These are phyloP conservation scores for Girardinus metallicus DNA, from an alignment of 2,797 vertebrate genomes.

Conservation along the genomic window DNA sequence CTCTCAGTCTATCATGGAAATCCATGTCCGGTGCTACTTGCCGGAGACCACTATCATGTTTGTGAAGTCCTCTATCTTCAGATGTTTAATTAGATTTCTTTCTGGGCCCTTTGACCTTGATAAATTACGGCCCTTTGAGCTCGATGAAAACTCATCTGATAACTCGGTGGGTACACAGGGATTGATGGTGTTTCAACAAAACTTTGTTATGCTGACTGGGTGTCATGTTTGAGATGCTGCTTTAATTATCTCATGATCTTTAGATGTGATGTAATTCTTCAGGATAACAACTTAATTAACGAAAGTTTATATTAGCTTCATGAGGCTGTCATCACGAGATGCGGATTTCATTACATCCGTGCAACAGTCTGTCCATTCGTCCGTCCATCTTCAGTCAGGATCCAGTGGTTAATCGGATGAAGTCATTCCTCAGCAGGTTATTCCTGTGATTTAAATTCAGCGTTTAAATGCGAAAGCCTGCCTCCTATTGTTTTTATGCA, in stretches of 20 bases:
- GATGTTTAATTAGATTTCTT: slow-evolving; percentile 44
- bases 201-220: slow-evolving; percentile 19
- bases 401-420: not conserved
- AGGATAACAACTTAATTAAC: slow-evolving; percentile 34
- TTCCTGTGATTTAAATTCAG: not conserved
- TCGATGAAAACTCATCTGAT: slow-evolving; percentile 19
- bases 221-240: slow-evolving; percentile 33
- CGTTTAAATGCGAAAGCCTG: not conserved
- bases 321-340: slow-evolving; percentile 11
- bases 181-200: slow-evolving; percentile 17
- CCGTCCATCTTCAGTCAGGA: not conserved
- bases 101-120: slow-evolving; percentile 33
- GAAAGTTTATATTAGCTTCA: slow-evolving; percentile 16
- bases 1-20: slow-evolving; percentile 34
- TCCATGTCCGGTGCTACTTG: slow-evolving; percentile 38
- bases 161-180: slow-evolving; percentile 18
- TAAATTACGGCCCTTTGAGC: slow-evolving; percentile 23
- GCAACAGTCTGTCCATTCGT: not conserved
- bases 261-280: slow-evolving; percentile 39
- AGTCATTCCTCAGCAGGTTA: not conserved
- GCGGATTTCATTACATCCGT: not conserved
- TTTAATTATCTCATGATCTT: slow-evolving; percentile 47
- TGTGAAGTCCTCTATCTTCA: slow-evolving; percentile 38
- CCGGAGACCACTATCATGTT: slow-evolving; percentile 38
- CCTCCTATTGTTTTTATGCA: not conserved